Evolutionary conservation across 2,113 vertebrate species (phyloP).

Genomic region (Brachyhypopomus gauderio): DNA sequence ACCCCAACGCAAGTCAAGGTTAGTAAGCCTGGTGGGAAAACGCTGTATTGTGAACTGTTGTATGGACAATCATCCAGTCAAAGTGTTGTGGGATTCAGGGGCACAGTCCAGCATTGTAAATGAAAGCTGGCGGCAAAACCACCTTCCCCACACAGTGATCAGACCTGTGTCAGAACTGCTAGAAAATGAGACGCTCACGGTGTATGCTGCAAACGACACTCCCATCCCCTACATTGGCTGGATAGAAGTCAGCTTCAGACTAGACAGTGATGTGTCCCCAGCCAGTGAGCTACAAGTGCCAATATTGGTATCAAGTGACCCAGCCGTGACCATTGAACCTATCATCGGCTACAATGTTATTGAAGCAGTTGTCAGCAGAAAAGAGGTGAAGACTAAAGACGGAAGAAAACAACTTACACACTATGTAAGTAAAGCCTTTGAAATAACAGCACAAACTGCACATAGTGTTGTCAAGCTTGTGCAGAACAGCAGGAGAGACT

Average conservation of each 20-base stretch:
- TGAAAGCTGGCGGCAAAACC: constrained; percentile 7
- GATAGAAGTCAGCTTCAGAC: constrained; percentile 33
- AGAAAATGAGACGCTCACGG: constrained; percentile 22
- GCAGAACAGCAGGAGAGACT: no score
- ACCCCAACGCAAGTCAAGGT: constrained; percentile 9
- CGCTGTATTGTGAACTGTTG: constrained; percentile 28
- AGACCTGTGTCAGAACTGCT: constrained; percentile 32
- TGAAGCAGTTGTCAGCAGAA: neutral
- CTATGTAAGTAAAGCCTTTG: neutral
- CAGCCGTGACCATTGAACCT: constrained; percentile 29
- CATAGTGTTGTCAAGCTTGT: no score
- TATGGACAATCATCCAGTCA: constrained; percentile 24
- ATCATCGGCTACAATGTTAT: constrained; percentile 46
- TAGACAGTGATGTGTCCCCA: neutral
- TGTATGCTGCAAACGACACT: constrained; percentile 23
- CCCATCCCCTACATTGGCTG: constrained; percentile 34
- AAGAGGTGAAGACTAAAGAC: neutral
- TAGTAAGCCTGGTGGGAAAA: constrained; percentile 25
- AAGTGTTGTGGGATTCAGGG: constrained; percentile 36
- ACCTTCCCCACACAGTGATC: constrained; percentile 20
- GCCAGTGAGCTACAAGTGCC: constrained; percentile 25
- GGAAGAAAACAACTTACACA: constrained; percentile 14
- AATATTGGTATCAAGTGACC: constrained; percentile 37
- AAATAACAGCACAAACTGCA: no score
- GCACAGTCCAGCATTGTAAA: constrained; percentile 45